Percentiles rank a stretch among this genome's conserved stretches.
Evolutionary conservation across 2,888 invertebrate species (phyloP).

Genomic region (Hirtodrosophila cameraria): DNA sequence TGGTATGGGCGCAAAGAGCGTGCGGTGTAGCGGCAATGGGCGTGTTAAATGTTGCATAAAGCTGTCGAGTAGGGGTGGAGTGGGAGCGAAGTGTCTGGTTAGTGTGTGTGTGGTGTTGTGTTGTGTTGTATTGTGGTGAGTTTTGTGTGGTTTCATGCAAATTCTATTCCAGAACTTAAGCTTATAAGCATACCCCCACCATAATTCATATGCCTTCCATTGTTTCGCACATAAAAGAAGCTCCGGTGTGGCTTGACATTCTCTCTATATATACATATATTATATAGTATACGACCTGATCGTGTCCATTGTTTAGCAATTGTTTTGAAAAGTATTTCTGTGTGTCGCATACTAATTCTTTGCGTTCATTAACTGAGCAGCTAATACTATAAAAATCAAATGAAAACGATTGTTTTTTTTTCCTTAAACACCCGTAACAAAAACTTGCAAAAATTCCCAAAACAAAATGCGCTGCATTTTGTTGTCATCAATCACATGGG

Average conservation of each 20-base stretch:
- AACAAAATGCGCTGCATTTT: conserved; percentile 46
- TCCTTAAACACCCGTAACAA: conserved; percentile 27
- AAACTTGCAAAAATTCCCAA: conserved; percentile 41
- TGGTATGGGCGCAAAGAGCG: conserved; percentile 72
- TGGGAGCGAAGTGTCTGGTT: conserved; percentile 38
- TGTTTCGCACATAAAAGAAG: conserved; percentile 69
- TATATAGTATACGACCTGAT: conserved; percentile 52
- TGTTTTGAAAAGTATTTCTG: conserved; percentile 67
- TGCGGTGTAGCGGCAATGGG: conserved; percentile 77
- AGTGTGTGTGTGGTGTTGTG: conserved; percentile 27
- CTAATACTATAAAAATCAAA: conserved; percentile 54
- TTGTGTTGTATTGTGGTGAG: conserved; percentile 16
- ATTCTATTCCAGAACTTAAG: conserved; percentile 44
- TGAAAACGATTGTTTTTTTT: conserved; percentile 41
- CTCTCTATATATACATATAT: conserved; percentile 4
- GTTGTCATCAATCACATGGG: conserved; percentile 54
- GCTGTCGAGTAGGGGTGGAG: conserved; percentile 55
- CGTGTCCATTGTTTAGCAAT: conserved; percentile 71
- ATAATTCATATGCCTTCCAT: conserved; percentile 75
- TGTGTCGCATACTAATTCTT: conserved; percentile 64
- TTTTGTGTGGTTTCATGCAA: conserved; percentile 54
- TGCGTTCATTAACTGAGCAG: conserved; percentile 27
- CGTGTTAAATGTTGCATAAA: conserved; percentile 80
- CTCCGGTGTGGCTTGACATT: conserved; percentile 31
- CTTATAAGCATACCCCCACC: conserved; percentile 40